Percentiles rank a stretch among this genome's conserved stretches.
These are phyloP conservation scores for Aptenodytes patagonicus DNA, from an alignment of 2,113 vertebrate species.

Conservation along the genomic window DNA sequence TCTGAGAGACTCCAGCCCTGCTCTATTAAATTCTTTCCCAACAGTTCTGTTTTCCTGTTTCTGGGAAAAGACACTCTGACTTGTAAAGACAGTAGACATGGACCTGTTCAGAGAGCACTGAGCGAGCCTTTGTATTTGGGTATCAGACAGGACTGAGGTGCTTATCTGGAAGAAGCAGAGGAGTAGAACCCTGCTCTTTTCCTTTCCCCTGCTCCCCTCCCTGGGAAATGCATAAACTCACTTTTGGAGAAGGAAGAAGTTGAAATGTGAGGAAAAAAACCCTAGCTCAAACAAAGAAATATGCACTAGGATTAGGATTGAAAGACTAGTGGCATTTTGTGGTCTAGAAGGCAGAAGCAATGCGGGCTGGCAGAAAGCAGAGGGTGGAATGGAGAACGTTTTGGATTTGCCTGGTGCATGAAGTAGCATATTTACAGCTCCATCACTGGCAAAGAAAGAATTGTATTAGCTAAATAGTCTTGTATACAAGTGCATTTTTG, in stretches of 20 bases:
- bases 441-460: neutral
- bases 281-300: neutral
- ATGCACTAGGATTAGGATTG: neutral
- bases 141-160: neutral
- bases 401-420: neutral
- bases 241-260: neutral
- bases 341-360: neutral
- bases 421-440: neutral
- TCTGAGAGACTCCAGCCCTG: neutral
- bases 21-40: neutral
- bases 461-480: neutral
- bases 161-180: neutral
- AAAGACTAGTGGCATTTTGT: neutral
- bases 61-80: neutral
- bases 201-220: neutral
- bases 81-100: neutral
- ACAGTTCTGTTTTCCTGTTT: neutral
- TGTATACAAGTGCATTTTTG: neutral
- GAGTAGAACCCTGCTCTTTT: neutral
- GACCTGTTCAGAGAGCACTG: neutral
- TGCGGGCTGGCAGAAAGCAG: neutral
- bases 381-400: accelerated
- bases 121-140: neutral
- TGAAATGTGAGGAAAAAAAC: neutral
- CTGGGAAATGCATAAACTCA: neutral